Evolutionary conservation across 2,113 vertebrate genomes (phyloP).

Genomic region (Ammospiza caudacuta): DNA sequence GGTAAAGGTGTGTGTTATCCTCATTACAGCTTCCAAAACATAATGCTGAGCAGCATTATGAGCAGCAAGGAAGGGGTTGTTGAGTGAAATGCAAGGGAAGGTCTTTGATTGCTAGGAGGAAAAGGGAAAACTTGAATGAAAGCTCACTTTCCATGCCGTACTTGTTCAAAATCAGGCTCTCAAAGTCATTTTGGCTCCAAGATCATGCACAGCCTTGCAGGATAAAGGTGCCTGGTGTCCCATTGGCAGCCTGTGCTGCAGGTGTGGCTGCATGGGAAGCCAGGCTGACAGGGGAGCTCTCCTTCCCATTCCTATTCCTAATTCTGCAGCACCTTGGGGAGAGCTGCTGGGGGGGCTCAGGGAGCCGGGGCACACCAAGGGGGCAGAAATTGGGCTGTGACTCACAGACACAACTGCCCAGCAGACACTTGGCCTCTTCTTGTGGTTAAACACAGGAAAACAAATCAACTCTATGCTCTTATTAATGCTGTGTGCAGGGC

Average conservation of each 20-base stretch:
- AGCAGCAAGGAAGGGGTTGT: neutral
- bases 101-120: neutral
- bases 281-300: neutral
- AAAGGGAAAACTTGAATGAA: neutral
- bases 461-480: neutral
- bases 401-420: neutral
- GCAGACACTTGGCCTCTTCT: neutral
- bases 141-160: neutral
- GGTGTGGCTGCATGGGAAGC: neutral
- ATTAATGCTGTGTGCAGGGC: neutral
- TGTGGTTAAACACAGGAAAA: neutral
- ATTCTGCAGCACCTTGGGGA: neutral
- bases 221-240: neutral
- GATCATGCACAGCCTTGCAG: fast-evolving
- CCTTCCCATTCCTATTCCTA: neutral
- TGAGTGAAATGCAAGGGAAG: neutral
- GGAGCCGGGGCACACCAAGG: neutral
- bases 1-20: neutral
- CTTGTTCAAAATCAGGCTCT: neutral
- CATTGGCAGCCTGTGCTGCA: neutral
- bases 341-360: neutral
- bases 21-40: neutral
- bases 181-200: neutral
- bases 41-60: neutral
- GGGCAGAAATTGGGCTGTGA: neutral